Percentiles rank a stretch among this genome's conserved stretches.
Evolutionary conservation across 2,888 invertebrate genomes (phyloP).

Genomic region (Caenorhabditis macrosperma): DNA sequence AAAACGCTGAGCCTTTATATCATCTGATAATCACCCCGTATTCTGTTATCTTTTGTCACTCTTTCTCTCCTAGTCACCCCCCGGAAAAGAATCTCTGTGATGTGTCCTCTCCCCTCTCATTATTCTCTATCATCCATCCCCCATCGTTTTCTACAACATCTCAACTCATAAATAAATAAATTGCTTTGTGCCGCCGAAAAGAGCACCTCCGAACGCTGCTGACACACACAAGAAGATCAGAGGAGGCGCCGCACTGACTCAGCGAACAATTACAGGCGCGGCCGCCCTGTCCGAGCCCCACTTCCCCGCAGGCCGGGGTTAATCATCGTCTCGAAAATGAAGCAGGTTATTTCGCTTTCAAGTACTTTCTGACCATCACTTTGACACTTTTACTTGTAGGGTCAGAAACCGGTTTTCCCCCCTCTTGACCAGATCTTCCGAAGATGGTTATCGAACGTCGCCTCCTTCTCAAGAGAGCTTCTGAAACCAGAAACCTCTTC

Average conservation of each 20-base stretch:
- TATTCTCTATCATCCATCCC: not conserved
- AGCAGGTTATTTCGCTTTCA: not conserved
- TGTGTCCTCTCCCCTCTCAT: not conserved
- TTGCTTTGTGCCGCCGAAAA: conserved; percentile 7
- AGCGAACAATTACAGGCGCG: conserved; percentile 19
- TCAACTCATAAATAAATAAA: not conserved
- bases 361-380: not conserved
- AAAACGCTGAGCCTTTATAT: no score
- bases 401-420: not conserved
- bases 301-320: not conserved
- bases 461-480: no score
- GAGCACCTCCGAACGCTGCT: no score
- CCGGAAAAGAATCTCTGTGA: not conserved
- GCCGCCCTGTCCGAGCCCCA: not conserved
- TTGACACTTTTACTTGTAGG: not conserved
- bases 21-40: no score
- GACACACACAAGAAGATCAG: conserved; percentile 9
- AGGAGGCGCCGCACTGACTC: conserved; percentile 22
- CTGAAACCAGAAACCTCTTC: not conserved
- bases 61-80: not conserved
- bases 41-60: not conserved
- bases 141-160: no score
- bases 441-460: not conserved
- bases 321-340: conserved; percentile 1
- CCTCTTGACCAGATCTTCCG: not conserved